Evolutionary conservation across 2,888 invertebrate genomes (phyloP).

Genomic region (Yponomeuta malinellus): DNA sequence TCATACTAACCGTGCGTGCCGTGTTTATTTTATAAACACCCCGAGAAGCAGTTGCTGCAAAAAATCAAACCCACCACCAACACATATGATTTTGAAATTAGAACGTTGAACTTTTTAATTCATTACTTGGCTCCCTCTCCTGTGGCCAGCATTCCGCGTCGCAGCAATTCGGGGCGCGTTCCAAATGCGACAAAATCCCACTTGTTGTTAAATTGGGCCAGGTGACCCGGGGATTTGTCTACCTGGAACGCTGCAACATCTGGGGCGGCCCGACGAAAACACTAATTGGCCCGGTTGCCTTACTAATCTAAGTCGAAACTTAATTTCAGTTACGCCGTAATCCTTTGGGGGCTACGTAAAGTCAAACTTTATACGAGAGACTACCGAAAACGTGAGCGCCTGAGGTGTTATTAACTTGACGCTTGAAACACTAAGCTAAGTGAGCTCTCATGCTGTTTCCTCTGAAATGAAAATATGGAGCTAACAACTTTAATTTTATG

Average conservation of each 20-base stretch:
- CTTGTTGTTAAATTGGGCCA: not conserved
- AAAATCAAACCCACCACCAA: too few relatives aligned
- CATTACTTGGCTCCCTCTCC: not conserved
- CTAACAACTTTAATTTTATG: too few relatives aligned
- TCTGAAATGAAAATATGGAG: too few relatives aligned
- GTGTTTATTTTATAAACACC: too few relatives aligned
- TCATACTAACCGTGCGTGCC: too few relatives aligned
- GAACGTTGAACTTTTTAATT: not conserved
- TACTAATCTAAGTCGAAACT: slow-evolving; percentile 62
- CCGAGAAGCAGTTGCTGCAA: too few relatives aligned
- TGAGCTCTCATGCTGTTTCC: too few relatives aligned
- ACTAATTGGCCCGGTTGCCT: slow-evolving; percentile 67
- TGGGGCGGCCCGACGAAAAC: slow-evolving; percentile 29
- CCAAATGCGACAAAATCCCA: not conserved
- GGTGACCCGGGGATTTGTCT: slow-evolving; percentile 8
- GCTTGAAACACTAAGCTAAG: too few relatives aligned
- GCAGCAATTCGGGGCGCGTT: not conserved
- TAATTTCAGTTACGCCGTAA: slow-evolving; percentile 52
- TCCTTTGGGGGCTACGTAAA: slow-evolving; percentile 23
- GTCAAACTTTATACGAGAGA: not conserved
- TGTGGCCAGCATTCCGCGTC: not conserved
- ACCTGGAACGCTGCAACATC: slow-evolving; percentile 8
- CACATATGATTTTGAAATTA: not conserved
- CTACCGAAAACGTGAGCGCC: not conserved
- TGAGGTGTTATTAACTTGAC: too few relatives aligned